Evolutionary conservation across 1,140 invertebrate genomes (phyloP).

Genomic region (Spodoptera frugiperda): DNA sequence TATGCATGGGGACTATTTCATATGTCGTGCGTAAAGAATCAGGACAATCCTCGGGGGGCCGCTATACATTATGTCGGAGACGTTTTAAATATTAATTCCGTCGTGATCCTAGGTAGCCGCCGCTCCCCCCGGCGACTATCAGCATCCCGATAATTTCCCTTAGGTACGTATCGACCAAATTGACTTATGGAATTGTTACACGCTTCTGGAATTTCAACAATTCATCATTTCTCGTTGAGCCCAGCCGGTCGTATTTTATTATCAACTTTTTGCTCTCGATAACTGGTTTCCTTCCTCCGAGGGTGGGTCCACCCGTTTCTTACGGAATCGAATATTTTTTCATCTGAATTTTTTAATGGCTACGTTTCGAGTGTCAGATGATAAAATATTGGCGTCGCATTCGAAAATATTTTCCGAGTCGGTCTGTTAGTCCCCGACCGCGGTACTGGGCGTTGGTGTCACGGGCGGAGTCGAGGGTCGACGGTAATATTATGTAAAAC

Average conservation of each 20-base stretch:
- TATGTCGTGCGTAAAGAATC: constrained; percentile 13
- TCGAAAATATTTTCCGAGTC: constrained; percentile 33
- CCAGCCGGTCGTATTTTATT: constrained; percentile 37
- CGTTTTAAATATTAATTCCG: constrained; percentile 40
- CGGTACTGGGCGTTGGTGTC: constrained; percentile 4
- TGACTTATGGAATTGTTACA: constrained; percentile 70
- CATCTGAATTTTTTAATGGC: constrained; percentile 39
- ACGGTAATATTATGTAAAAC: constrained; percentile 21
- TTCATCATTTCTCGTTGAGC: constrained; percentile 60
- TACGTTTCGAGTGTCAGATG: constrained; percentile 39
- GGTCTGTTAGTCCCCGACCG: background rate
- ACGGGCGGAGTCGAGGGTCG: constrained; percentile 5
- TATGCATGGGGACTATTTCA: background rate
- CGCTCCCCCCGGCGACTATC: constrained; percentile 45
- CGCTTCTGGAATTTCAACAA: constrained; percentile 65
- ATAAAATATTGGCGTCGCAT: constrained; percentile 44
- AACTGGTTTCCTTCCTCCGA: constrained; percentile 46
- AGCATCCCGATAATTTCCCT: constrained; percentile 64
- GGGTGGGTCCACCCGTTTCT: constrained; percentile 16
- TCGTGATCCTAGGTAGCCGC: background rate
- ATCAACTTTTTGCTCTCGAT: constrained; percentile 47
- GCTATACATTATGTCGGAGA: constrained; percentile 27
- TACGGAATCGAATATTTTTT: constrained; percentile 32
- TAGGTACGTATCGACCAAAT: constrained; percentile 64
- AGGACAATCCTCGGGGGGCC: background rate